Evolutionary conservation across 1,140 invertebrate species (phyloP), one percentile per base, ranked within the genome.

Genomic region (Saccostrea echinata): DNA sequence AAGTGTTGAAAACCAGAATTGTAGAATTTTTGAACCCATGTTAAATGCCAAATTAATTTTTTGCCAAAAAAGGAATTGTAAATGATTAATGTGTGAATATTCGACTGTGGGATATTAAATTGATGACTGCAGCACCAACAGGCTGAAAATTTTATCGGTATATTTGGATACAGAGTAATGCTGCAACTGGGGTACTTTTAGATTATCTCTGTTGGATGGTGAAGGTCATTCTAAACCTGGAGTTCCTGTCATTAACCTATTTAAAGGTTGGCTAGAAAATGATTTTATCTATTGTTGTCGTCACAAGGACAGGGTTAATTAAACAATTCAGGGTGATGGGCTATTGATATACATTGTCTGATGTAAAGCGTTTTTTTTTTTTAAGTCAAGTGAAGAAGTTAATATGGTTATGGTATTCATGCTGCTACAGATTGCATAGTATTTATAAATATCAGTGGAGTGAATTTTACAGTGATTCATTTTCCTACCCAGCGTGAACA

Each of bases 231-330:
- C 68, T 76, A 76, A 33, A 76, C 30, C 24, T 30, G 30, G 68
- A 76, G 30, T 30, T 76, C 68, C 68, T 76, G 68, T 33, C 68
- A 76, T 76, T 76, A 76, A 76, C 68, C 68, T 16, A 76, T 76
- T 76, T 76, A 76, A 76, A 76, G 68, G 24, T 76, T 76, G 68
- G 30, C 27, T 76, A 30, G 68, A 76, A 30, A 16, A 76, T 76
- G 68, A 76, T 76, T 33, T 76, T 33, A 76, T 76, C 68, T 76
- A 33, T 76, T 33, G 68, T 76, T 33, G 68, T 76, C 27, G 68
- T 76, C 68, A 76, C 68, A 76, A 76, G 68, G 68, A 76, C 68
- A 76, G 24, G 68, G 68, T 27, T 30, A 76, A 76, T 76, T 27
- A 76, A 76, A 76, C 27, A 76, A 76, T 30, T 8, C 27, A 27